Base-by-base conservation (phyloP, 1,140 invertebrate species). In the Carposina sasakii region DNA sequence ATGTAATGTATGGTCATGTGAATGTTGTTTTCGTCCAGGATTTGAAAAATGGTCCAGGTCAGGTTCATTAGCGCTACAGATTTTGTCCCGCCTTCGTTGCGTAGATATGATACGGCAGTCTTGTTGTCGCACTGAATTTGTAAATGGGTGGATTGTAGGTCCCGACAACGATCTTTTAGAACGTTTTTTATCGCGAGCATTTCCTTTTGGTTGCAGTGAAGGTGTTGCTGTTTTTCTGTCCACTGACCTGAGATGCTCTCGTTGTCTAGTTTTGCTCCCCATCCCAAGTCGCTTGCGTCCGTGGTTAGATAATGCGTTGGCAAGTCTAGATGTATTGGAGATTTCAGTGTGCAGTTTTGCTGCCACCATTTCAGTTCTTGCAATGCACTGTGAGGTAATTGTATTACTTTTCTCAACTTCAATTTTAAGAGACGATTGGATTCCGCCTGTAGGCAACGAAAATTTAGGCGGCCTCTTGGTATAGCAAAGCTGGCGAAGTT, bases 51-150 rank as follows among this genome's bases (percentile, higher is more conserved):
- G 4, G 33, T 33, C 3, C 12, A 8, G 1, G 28, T 13, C 8
- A 45, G 20, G 13, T 2, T 8, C 3, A 12, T 8, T 13, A 45
- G 19, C 10, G 10, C 23, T 19, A 16, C 6, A 8, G 47, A 49
- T 16, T 15, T 49, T 40, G 47, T 49, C 19, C 24, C 36, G 12
- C 47, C 47, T 24, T 49, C 37, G 15, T 41, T 40, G 9, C 26
- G 15, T 13, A 49, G 3, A 13, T 49, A 49, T 2, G 47, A 13
- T 13, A 49, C 16, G 21, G 21, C 24, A 6, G 47, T 41, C 8
- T 10, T 13, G 24, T 49, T 49, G 48, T 44, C 46, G 3, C 20
- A 2, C 39, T 49, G 46, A 13, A 49, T 23, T 28, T 43, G 31
- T 17, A 41, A 46, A 1, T 9, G 16, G 12, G 10, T 34, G 28